Evolutionary conservation across 2,888 invertebrate species (phyloP), one percentile per base, ranked within the genome.

Genomic region (Chrysolina americana): DNA sequence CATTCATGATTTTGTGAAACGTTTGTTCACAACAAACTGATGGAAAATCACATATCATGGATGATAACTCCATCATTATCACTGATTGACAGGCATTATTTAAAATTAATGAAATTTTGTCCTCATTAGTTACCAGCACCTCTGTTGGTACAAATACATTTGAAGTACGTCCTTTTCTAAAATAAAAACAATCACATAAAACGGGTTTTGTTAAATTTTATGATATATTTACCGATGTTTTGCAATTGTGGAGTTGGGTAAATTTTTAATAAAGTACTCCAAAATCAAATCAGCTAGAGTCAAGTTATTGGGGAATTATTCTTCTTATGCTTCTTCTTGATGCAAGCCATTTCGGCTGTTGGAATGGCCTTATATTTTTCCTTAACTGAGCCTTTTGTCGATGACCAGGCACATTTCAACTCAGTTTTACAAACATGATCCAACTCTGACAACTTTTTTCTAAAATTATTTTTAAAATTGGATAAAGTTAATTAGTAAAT

Each of bases 301-400:
- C 64, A 41, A 64, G 41, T 64, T 36, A 64, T 36, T 41, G 64
- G 64, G 11, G 19, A 64, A 50, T 44, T 44, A 10, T 50, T 50
- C 50, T 50, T 50, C 50, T 36, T 64, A 36, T 64, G 15, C 64
- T 64, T 64, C 41, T 64, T 64, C 64, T 41, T 64, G 64, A 64
- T 64, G 64, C 41, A 64, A 64, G 64, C 36, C 64, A 64, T 64
- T 64, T 64, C 64, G 41, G 64, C 64, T 36, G 64, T 64, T 64
- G 64, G 64, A 64, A 64, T 36, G n/a, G 28, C 36, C 36, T 64
- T 41, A 36, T 64, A 23, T 28, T 36, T 64, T 50, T 50, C 50
- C 50, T 50, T 13, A 50, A 50, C 50, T 50, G 50, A 50, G 50
- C 50, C 50, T 50, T 50, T 50, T 50, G 15, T 50, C 50, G 15